These are phyloP conservation scores for Dendronephthya gigantea DNA, from an alignment of 64 coral and sea anemone species.

Conservation along the genomic window DNA sequence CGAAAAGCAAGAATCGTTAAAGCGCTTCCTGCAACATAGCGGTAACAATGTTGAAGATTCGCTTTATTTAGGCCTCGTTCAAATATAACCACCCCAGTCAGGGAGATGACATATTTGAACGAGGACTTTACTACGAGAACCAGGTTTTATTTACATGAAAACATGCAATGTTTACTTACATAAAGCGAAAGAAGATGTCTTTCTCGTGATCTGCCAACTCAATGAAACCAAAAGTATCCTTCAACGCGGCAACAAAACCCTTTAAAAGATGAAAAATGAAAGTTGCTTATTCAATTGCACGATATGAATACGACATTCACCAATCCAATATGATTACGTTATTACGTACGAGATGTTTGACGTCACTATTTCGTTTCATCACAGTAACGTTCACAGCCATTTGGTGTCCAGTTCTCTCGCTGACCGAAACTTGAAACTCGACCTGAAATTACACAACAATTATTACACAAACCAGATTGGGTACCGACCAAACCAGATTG, in stretches of 20 bases:
- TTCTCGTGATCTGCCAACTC: slow-evolving; percentile 92
- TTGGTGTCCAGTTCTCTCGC: slow-evolving; percentile 70
- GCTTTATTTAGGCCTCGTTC: no score
- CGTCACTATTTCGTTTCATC: slow-evolving; percentile 62
- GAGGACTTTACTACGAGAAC: no score
- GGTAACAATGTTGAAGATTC: no score
- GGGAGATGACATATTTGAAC: no score
- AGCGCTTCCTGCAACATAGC: no score
- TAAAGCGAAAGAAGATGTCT: slow-evolving; percentile 93
- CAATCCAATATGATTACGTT: neutral
- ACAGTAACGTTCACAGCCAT: slow-evolving; percentile 74
- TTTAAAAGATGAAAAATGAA: slow-evolving; percentile 34
- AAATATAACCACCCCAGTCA: no score
- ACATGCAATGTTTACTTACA: slow-evolving; percentile 14
- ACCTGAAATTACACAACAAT: slow-evolving; percentile 40
- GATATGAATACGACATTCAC: no score
- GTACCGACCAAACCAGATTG: no score
- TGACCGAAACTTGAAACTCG: slow-evolving; percentile 71
- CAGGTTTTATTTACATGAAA: no score
- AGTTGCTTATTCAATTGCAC: no score
- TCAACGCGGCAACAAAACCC: slow-evolving; percentile 92
- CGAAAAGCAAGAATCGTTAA: no score
- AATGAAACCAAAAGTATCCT: slow-evolving; percentile 91
- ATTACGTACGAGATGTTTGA: slow-evolving; percentile 66
- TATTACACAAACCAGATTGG: no score